Evolutionary conservation across 2,113 vertebrate species (phyloP), one percentile per base, ranked within the genome.

Genomic region (Pelobates fuscus): DNA sequence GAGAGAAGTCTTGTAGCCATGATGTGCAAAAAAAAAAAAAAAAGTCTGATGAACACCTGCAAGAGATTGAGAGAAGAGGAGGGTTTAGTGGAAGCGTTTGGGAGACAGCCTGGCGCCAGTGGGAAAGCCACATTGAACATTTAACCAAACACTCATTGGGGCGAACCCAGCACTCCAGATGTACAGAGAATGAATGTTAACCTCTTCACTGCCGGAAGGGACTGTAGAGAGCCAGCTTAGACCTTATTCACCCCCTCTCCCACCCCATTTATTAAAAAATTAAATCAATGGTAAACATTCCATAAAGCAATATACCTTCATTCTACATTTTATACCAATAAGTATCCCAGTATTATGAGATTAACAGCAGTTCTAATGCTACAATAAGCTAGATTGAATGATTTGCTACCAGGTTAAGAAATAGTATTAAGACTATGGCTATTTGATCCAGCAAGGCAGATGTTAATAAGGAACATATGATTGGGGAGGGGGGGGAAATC

Each of bases 71-170:
- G 84, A 91, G 84, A 81, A 86, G 95, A 86, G 95, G 89, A 91
- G 94, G 82, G 89, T 94, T 95, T 96, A 76, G 73, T 94, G 95
- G 83, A 91, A 94, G 93, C 90, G 88, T 83, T 91, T 93, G 95
- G 94, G 93, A 91, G 95, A 96, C 96, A 94, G 94, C 86, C 95
- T 94, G 96, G 97, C 95, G 94, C 95, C 95, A 95, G 87, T 83
- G 91, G 95, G 93, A 95, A 96, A 98, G 94, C 96, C 96, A 85
- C 94, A 94, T 92, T 92, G 92, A 95, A 92, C 94, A 94, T 94
- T 97, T 93, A 94, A 96, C 93, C 94, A 95, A 96, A 96, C 95
- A 94, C 94, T 95, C 93, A 86, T 88, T 93, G 92, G 91, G 93
- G 94, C 91, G 92, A 95, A 94, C 92, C 90, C 92, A 93, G 94